Evolutionary conservation across 1,140 invertebrate species (phyloP).

Genomic region (Ips typographus): DNA sequence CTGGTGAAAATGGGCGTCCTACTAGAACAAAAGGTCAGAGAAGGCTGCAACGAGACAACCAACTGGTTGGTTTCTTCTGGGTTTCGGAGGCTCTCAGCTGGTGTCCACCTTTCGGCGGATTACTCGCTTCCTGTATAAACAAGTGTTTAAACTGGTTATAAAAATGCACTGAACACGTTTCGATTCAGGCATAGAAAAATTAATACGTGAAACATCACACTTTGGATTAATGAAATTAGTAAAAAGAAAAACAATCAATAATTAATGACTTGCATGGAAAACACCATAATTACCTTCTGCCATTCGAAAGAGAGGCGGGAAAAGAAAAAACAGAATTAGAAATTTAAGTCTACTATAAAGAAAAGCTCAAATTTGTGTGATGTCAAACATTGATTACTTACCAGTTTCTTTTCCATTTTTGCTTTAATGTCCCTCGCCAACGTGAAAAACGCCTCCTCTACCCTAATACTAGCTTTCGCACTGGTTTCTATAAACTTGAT

Average conservation of each 20-base stretch:
- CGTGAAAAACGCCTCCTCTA: conserved; percentile 90
- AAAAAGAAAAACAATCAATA: too few species aligned
- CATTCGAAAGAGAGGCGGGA: conserved; percentile 37
- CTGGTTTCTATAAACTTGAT: conserved; percentile 94
- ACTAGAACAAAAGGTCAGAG: conserved; percentile 63
- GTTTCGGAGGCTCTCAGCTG: conserved; percentile 70
- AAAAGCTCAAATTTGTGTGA: background rate
- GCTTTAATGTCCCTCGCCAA: conserved; percentile 92
- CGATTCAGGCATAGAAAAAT: too few species aligned
- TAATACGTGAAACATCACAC: too few species aligned
- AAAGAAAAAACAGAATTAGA: conserved; percentile 3
- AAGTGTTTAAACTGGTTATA: background rate
- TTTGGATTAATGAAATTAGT: too few species aligned
- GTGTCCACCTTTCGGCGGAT: conserved; percentile 74
- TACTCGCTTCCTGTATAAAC: conserved; percentile 71
- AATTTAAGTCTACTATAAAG: conserved; percentile 2
- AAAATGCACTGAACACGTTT: too few species aligned
- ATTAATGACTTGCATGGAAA: conserved; percentile 3
- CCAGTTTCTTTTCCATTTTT: conserved; percentile 95
- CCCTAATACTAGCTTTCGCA: conserved; percentile 88
- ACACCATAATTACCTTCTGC: conserved; percentile 43
- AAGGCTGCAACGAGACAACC: conserved; percentile 71
- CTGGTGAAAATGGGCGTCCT: background rate
- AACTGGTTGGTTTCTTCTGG: conserved; percentile 70
- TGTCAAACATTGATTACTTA: conserved; percentile 52